Evolutionary conservation across 2,113 vertebrate genomes (phyloP).

Genomic region (Chionis minor): DNA sequence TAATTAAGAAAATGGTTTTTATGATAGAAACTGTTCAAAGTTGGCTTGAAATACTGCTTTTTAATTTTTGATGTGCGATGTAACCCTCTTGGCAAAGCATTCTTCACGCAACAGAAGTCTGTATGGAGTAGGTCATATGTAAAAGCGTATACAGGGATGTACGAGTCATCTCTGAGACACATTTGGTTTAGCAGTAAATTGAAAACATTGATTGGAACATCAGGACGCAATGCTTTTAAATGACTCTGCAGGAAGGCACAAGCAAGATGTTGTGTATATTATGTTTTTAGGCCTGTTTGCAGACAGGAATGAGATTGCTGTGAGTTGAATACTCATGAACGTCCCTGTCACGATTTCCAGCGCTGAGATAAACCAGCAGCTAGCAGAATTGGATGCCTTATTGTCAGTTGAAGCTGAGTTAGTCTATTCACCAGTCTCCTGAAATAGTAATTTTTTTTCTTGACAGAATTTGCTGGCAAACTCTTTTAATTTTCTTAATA

Average conservation of each 20-base stretch:
- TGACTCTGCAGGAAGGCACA: not conserved
- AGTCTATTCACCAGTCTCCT: not conserved
- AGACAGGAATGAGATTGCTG: not conserved
- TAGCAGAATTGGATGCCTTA: not conserved
- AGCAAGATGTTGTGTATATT: not conserved
- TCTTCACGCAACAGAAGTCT: not conserved
- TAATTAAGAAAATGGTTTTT: not conserved
- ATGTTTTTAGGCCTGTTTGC: not conserved
- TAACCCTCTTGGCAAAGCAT: not conserved
- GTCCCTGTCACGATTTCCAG: not conserved
- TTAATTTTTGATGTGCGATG: not conserved
- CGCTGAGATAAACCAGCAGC: not conserved
- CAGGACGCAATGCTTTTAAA: not conserved
- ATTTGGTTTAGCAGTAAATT: not conserved
- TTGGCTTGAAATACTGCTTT: not conserved
- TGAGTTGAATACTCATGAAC: not conserved
- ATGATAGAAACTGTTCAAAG: not conserved
- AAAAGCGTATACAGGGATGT: not conserved
- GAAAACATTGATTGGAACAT: constrained; percentile 14
- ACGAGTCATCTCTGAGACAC: not conserved
- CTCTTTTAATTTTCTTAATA: too few relatives aligned
- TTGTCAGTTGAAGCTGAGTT: not conserved
- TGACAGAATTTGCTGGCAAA: not conserved
- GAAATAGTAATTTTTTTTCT: not conserved
- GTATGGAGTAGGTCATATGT: not conserved